Conservation (phyloP, 2,113 vertebrate genomes). For the Spea multiplicata region DNA sequence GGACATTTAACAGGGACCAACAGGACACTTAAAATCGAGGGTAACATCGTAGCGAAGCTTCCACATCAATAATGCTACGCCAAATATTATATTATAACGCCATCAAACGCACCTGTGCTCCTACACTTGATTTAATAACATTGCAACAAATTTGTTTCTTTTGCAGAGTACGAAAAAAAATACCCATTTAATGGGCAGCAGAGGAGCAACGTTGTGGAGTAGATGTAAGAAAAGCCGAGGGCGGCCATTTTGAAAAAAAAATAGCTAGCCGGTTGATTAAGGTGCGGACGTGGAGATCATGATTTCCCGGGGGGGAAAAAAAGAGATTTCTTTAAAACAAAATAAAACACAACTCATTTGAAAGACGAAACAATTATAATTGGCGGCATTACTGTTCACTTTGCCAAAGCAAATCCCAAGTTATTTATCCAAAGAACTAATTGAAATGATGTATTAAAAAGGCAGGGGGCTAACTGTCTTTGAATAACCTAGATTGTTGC, state of each 20-base stretch:
- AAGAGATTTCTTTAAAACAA: slow-evolving; percentile 26
- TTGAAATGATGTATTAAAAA: background rate
- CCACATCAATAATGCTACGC: slow-evolving; percentile 3
- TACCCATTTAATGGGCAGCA: background rate
- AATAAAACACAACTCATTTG: slow-evolving; percentile 31
- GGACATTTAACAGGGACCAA: slow-evolving; percentile 34
- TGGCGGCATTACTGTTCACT: background rate
- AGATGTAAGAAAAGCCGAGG: background rate
- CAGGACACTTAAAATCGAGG: slow-evolving; percentile 24
- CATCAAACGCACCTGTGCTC: slow-evolving; percentile 10
- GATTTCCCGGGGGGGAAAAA: background rate
- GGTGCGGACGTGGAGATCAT: too few species aligned
- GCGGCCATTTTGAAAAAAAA: too few species aligned
- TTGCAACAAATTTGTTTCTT: slow-evolving; percentile 29
- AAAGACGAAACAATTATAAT: slow-evolving; percentile 10
- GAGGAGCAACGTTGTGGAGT: background rate
- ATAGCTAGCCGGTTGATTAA: too few species aligned
- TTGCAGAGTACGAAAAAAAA: background rate
- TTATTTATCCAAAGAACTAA: slow-evolving; percentile 26
- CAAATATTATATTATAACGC: slow-evolving; percentile 30
- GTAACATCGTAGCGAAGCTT: slow-evolving; percentile 16
- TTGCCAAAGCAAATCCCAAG: slow-evolving; percentile 25
- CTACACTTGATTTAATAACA: slow-evolving; percentile 21
- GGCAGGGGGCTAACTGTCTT: slow-evolving; percentile 24
- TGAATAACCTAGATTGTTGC: slow-evolving; percentile 33